Conservation (phyloP, 2,888 invertebrate species). For the Pristionchus entomophagus region DNA sequence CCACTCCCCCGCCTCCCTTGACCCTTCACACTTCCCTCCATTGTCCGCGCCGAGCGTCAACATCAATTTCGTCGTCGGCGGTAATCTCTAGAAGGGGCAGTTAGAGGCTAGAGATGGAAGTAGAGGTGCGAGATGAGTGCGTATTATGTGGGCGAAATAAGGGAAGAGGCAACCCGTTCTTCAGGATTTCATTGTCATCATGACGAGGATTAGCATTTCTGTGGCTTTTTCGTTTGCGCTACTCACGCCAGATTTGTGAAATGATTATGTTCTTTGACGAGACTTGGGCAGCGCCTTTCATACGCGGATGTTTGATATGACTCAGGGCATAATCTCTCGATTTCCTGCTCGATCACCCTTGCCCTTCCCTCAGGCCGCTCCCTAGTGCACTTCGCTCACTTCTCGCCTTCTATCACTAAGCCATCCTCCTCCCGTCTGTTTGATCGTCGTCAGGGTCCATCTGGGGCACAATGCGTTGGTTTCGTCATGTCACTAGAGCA, state of each 20-base stretch:
- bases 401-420: conserved; percentile 29
- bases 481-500: too few relatives aligned
- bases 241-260: too few relatives aligned
- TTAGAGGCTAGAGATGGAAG: not conserved
- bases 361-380: conserved; percentile 16
- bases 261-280: not conserved
- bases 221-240: too few relatives aligned
- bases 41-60: not conserved
- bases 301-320: conserved; percentile 25
- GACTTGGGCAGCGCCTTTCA: too few relatives aligned
- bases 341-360: conserved; percentile 22
- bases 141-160: too few relatives aligned
- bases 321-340: not conserved
- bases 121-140: too few relatives aligned
- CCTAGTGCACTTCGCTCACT: not conserved
- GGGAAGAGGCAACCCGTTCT: not conserved
- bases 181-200: too few relatives aligned
- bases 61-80: conserved; percentile 8
- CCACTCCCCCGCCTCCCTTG: not conserved
- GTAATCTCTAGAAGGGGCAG: conserved; percentile 10
- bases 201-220: too few relatives aligned
- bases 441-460: not conserved
- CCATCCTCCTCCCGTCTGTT: conserved; percentile 2
- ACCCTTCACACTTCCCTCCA: conserved; percentile 11
- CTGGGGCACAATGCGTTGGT: not conserved